Evolutionary conservation across 2,888 invertebrate genomes (phyloP), one percentile per base, ranked within the genome.

Genomic region (Dolichomitus sp.): DNA sequence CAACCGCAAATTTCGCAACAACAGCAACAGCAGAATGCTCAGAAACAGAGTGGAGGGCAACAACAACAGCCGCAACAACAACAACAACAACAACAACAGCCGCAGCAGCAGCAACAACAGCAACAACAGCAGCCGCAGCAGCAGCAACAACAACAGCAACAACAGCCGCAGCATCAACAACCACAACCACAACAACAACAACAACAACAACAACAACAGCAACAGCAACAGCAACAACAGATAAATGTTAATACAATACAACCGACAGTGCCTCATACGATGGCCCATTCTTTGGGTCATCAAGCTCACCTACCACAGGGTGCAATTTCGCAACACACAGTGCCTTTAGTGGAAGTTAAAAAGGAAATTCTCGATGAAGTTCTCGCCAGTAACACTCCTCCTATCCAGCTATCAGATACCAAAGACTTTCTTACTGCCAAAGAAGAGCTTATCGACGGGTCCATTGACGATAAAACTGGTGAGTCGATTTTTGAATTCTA

Each of bases 341-440:
- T 95, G 86, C 95, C 95, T 76, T 94, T 95, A 92, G 95, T 95
- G 85, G 96, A 97, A 92, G 96, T 97, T 11, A 97, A 97, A 90
- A 96, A 96, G 89, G 97, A 97, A 93, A 93, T 96, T 66, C 93
- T 96, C 14, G 97, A 97, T 88, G 97, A 97, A 90, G 95, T 92
- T 85, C 88, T 92, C 76, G 89, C 91, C 77, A 85, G 90, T 79
- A 88, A 88, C 84, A 91, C 74, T 74, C 88, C 91, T 80, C 88
- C 91, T 80, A 89, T 89, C 78, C 93, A 92, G 85, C 88, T 91
- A 85, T 91, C 92, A 85, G 93, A 93, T 93, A 93, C 93, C 93
- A 93, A 93, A 93, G 93, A 93, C 89, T 93, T 92, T 91, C 89
- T 93, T 87, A 90, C 92, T 92, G 91, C 93, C 93, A 93, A 93